A percentile compares a stretch with the other conserved stretches of the same genome.
These are phyloP conservation scores for Folsomia candida DNA, from an alignment of 2,888 invertebrate genomes.

Conservation along the genomic window DNA sequence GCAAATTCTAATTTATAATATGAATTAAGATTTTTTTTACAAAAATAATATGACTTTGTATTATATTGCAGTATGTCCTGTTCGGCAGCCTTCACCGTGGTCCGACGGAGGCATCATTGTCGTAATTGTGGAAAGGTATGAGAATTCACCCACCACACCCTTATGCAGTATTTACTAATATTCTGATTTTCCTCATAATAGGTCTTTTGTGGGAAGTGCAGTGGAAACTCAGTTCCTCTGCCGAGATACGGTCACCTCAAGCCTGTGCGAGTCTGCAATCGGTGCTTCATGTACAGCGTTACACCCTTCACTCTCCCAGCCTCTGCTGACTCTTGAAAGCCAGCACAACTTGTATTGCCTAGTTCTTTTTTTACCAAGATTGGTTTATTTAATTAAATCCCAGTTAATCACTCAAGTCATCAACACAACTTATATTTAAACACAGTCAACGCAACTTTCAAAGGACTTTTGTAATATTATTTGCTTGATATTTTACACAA, in stretches of 20 bases:
- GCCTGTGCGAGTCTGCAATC: conserved; percentile 90
- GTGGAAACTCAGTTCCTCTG: conserved; percentile 85
- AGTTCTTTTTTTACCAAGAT: too few relatives aligned
- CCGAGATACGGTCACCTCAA: conserved; percentile 89
- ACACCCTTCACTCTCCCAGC: conserved; percentile 61
- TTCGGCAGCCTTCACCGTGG: conserved; percentile 86
- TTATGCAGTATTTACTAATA: conserved; percentile 10
- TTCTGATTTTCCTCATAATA: conserved; percentile 55
- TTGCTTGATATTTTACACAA: too few relatives aligned
- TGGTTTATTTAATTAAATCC: too few relatives aligned
- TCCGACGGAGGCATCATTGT: conserved; percentile 93
- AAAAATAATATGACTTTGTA: too few relatives aligned
- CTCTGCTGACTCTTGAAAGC: conserved; percentile 11
- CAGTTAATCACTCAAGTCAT: too few relatives aligned
- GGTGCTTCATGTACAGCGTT: conserved; percentile 74
- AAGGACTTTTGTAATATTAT: too few relatives aligned
- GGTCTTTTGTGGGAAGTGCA: conserved; percentile 92
- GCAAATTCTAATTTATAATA: too few relatives aligned
- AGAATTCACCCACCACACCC: neutral
- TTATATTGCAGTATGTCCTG: too few relatives aligned
- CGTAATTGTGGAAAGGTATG: conserved; percentile 80
- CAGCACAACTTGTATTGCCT: too few relatives aligned
- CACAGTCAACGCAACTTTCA: too few relatives aligned
- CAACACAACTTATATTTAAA: too few relatives aligned
- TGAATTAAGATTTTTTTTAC: too few relatives aligned